Evolutionary conservation across 2,888 invertebrate species (phyloP), one percentile per base, ranked within the genome.

Genomic region (Xestoiulus laeticollis): DNA sequence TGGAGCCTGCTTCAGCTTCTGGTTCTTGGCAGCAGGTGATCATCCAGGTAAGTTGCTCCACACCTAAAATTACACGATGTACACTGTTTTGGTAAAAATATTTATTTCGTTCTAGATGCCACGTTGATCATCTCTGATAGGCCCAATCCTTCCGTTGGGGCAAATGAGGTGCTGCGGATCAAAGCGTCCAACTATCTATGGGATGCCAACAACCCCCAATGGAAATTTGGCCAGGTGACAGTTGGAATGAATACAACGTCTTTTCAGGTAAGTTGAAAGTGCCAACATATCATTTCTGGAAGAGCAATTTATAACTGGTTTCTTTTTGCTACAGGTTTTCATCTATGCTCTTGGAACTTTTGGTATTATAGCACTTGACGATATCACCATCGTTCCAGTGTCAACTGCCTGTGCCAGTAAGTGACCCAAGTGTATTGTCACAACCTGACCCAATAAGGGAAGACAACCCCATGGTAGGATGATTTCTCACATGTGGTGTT

Each of bases 1-100:
- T 48, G 85, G 87, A n/a, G 33, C 83, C 16, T 89, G 89, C 85
- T 87, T 89, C 84, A 89, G 89, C n/a, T 89, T 89, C 53, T 89
- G 89, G 89, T 89, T 53, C 43, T 85, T 89, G 48, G 86, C 87
- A 16, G 84, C 85, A 16, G 89, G 89, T 43, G 86, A 68, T 82
- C 88, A 89, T 44, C 84, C 87, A 22, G 87, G 89, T 89, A 88
- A 88, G 43, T 33, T 6, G 68, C n/a, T 87, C 16, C 32, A 53
- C 19, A 33, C 26, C 3, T 4, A 59, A n/a, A 59, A 59, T 53
- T 10, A 30, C 68, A 30, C 0, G 12, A 48, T 59, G n/a, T 86
- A 0, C 8, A 38, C 10, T 86, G 10, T 86, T 86, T 86, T n/a
- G n/a, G 43, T 22, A 12, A 30, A 43, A 43, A 86, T 22, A n/a